Evolutionary conservation across 2,113 vertebrate genomes (phyloP).

Genomic region (Emydocephalus ijimae): DNA sequence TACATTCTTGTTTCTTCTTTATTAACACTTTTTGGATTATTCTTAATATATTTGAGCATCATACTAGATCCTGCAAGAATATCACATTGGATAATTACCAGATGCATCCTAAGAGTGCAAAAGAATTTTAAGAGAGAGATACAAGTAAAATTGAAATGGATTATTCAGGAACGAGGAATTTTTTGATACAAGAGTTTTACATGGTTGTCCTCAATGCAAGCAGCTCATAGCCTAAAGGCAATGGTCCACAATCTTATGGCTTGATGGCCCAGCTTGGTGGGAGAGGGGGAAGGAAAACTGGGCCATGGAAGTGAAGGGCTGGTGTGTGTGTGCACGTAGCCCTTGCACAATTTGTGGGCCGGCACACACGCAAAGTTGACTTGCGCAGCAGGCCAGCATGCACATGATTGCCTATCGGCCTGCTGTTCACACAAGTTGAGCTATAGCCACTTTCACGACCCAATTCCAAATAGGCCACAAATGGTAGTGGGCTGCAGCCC

Average conservation of each 20-base stretch:
- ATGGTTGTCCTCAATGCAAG: not conserved
- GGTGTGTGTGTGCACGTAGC: rapidly evolving
- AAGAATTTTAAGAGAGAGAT: not conserved
- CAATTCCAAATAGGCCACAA: not conserved
- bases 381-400: not conserved
- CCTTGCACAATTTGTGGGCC: no score
- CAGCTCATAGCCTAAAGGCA: not conserved
- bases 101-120: not conserved
- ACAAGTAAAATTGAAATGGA: not conserved
- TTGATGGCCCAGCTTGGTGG: not conserved
- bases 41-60: not conserved
- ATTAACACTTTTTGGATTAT: not conserved
- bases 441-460: not conserved
- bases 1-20: not conserved
- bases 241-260: not conserved
- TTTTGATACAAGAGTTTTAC: not conserved
- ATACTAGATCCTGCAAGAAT: not conserved
- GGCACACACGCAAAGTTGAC: no score
- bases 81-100: not conserved
- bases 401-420: no score
- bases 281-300: not conserved
- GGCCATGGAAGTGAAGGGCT: not conserved
- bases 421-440: not conserved
- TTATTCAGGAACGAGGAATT: no score
- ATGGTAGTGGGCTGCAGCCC: not conserved